phyloP scores from a whole-genome alignment of 2,888 invertebrate species.

The Molanna angustata region DNA sequence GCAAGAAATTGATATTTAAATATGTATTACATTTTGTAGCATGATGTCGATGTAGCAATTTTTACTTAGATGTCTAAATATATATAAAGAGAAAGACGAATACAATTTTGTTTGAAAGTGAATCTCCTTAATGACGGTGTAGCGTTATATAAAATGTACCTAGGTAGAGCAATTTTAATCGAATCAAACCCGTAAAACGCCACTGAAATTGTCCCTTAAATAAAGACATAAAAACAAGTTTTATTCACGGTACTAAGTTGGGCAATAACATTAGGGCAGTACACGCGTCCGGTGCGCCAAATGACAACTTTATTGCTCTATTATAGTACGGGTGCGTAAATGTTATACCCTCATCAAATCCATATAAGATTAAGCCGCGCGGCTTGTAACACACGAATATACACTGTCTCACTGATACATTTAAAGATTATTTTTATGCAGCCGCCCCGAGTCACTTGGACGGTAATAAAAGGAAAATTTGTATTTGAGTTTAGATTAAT shows the following conservation, averaged over 20 bases:
- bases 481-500: constrained; percentile 16
- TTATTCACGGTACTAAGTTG: constrained; percentile 29
- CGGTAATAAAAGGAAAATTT: constrained; percentile 3
- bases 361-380: constrained; percentile 21
- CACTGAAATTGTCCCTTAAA: constrained; percentile 21
- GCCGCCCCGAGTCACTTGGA: not conserved
- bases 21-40: too few species aligned
- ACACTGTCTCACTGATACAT: constrained; percentile 14
- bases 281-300: constrained; percentile 26
- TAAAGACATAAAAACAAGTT: constrained; percentile 28
- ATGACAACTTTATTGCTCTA: constrained; percentile 28
- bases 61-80: too few species aligned
- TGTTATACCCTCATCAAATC: constrained; percentile 22
- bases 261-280: constrained; percentile 27
- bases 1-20: too few species aligned
- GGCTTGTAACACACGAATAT: constrained; percentile 20
- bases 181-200: constrained; percentile 13
- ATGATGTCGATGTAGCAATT: too few species aligned
- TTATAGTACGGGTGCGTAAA: constrained; percentile 20
- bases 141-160: too few species aligned
- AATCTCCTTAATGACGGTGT: too few species aligned
- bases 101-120: too few species aligned
- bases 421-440: constrained; percentile 19
- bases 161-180: constrained; percentile 10
- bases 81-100: too few species aligned